These are phyloP conservation scores for Oxyscelio sp. DNA, from an alignment of 2,888 invertebrate species.

Conservation along the genomic window DNA sequence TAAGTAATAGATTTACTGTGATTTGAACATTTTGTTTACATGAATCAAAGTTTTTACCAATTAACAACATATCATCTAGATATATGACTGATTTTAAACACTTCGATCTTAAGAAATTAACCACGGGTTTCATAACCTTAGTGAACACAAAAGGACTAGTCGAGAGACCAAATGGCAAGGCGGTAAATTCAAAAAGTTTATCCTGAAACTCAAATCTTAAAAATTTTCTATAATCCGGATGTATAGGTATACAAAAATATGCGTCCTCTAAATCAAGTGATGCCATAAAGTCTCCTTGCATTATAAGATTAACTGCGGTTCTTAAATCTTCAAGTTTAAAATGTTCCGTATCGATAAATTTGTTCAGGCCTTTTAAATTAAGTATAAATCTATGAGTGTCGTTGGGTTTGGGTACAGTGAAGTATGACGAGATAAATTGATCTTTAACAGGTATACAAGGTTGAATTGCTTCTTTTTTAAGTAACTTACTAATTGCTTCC, in stretches of 20 bases:
- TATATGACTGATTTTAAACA: conserved; percentile 26
- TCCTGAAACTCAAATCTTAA: conserved; percentile 21
- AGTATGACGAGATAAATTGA: too few relatives aligned
- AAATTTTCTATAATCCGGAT: conserved; percentile 25
- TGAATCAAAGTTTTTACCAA: conserved; percentile 1
- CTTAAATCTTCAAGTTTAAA: conserved; percentile 69
- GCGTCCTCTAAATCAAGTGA: conserved; percentile 45
- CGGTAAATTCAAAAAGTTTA: conserved; percentile 27
- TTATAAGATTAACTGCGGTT: conserved; percentile 47
- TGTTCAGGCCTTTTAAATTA: conserved; percentile 56
- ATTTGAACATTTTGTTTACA: not conserved
- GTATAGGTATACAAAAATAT: conserved; percentile 30
- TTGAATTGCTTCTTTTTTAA: too few relatives aligned
- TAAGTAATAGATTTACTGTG: not conserved
- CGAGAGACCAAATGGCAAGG: conserved; percentile 5
- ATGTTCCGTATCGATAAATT: conserved; percentile 44
- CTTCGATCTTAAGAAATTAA: conserved; percentile 11
- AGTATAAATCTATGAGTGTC: too few relatives aligned
- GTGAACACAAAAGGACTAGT: conserved; percentile 35
- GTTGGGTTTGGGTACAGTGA: too few relatives aligned
- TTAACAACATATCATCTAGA: conserved; percentile 28
- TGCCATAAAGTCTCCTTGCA: conserved; percentile 32
- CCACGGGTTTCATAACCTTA: conserved; percentile 38
- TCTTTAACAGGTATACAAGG: too few relatives aligned
- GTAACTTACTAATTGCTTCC: too few relatives aligned